Conservation (phyloP, 2,797 vertebrate genomes). For the Microctenopoma stevenorrisi region DNA sequence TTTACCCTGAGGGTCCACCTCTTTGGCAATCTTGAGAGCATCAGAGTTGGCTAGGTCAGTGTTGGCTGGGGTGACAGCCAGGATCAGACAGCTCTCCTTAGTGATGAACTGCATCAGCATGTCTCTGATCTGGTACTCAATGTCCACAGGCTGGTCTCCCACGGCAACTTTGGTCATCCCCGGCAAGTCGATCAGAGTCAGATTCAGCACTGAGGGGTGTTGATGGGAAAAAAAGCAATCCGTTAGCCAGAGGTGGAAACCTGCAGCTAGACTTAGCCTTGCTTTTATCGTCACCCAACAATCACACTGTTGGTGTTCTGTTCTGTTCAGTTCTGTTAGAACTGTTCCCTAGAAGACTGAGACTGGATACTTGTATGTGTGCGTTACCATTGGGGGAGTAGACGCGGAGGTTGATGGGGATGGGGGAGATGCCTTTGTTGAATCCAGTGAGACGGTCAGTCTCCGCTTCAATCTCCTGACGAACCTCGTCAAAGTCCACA, state of each 20-base stretch:
- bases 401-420: constrained; percentile 94
- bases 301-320: too few species aligned
- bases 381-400: constrained; percentile 86
- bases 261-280: too few species aligned
- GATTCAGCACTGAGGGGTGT: constrained; percentile 85
- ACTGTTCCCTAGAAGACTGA: too few species aligned
- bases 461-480: constrained; percentile 93
- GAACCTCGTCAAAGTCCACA: constrained; percentile 95
- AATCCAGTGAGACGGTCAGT: constrained; percentile 93
- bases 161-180: constrained; percentile 97
- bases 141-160: constrained; percentile 93
- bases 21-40: constrained; percentile 94
- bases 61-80: constrained; percentile 94
- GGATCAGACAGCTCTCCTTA: constrained; percentile 92
- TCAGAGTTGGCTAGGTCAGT: constrained; percentile 95
- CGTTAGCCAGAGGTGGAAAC: neutral
- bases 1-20: constrained; percentile 94
- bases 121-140: constrained; percentile 94
- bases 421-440: constrained; percentile 94
- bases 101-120: constrained; percentile 97
- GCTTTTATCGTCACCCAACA: too few species aligned
- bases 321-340: too few species aligned
- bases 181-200: constrained; percentile 93
- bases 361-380: neutral
- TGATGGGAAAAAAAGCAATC: neutral